A percentile compares a stretch with the other conserved stretches of the same genome.
These are phyloP conservation scores for Gopherus evgoodei DNA, from an alignment of 2,113 vertebrate species.

Conservation along the genomic window DNA sequence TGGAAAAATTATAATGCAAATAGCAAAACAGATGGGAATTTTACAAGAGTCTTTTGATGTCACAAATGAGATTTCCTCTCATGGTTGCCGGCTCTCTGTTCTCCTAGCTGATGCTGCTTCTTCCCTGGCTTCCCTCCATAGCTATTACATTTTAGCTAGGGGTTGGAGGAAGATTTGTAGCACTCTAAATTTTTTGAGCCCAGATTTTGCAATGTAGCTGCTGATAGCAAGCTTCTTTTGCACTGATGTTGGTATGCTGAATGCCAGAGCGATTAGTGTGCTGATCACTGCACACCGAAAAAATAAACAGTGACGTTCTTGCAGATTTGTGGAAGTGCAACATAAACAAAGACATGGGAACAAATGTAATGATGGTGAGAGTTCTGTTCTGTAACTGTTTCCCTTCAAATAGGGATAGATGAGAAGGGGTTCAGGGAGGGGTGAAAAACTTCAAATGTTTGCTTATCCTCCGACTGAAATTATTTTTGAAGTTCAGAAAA, in stretches of 20 bases:
- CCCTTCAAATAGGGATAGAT: not conserved
- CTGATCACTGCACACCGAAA: not conserved
- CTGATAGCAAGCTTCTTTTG: conserved; percentile 39
- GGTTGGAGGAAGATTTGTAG: conserved; percentile 56
- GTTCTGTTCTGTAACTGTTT: not conserved
- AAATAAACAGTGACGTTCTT: not conserved
- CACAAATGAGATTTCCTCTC: conserved; percentile 46
- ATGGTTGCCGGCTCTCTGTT: conserved; percentile 19
- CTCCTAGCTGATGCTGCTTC: conserved; percentile 57
- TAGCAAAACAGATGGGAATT: conserved; percentile 65
- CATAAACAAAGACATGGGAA: not conserved
- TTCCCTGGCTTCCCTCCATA: conserved; percentile 61
- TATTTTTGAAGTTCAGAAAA: not conserved
- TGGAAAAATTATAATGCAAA: conserved; percentile 51
- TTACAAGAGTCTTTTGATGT: conserved; percentile 56
- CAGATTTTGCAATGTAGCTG: conserved; percentile 35
- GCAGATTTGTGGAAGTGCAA: not conserved
- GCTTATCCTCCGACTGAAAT: not conserved
- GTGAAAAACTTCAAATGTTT: not conserved
- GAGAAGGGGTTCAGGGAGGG: not conserved
- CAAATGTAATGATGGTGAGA: not conserved
- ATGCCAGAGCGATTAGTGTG: not conserved
- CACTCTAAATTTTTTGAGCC: conserved; percentile 57
- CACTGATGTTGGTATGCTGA: not conserved
- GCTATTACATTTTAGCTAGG: conserved; percentile 63